phyloP scores from a whole-genome alignment of 2,113 vertebrate species.

The Macroglossus sobrinus region DNA sequence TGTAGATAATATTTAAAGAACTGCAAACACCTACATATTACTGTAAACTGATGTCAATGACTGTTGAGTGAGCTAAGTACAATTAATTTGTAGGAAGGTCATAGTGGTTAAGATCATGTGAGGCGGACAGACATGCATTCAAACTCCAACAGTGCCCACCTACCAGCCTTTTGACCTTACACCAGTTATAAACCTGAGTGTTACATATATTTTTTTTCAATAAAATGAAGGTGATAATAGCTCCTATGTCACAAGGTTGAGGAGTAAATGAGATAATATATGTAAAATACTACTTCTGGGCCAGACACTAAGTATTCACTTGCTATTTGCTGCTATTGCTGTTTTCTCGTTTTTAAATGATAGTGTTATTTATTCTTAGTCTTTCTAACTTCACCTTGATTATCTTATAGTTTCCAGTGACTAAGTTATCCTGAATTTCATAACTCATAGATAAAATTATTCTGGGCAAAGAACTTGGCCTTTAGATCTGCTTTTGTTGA shows the following conservation, averaged over 20 bases:
- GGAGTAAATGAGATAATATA: not conserved
- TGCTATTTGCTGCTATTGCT: not conserved
- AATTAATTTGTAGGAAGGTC: not conserved
- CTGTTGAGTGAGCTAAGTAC: not conserved
- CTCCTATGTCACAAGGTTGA: not conserved
- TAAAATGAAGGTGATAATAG: not conserved
- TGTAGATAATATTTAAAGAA: not conserved
- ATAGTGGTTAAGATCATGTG: not conserved
- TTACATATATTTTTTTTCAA: not conserved
- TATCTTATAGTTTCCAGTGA: not conserved
- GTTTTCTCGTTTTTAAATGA: not conserved
- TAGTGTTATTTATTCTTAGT: not conserved
- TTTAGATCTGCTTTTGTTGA: conserved; percentile 33
- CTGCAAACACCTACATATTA: not conserved
- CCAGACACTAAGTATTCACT: not conserved
- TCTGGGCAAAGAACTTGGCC: not conserved
- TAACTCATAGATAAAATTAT: conserved; percentile 20
- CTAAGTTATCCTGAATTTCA: conserved; percentile 1
- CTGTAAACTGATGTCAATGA: not conserved
- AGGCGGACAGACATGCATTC: not conserved
- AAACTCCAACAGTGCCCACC: not conserved
- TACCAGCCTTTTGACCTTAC: not conserved
- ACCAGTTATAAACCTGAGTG: not conserved
- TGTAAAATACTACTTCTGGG: not conserved
- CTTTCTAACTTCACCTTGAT: conserved; percentile 13